Evolutionary conservation across 2,797 vertebrate species (phyloP), one percentile per base, ranked within the genome.

Genomic region (Odontamblyopus rebecca): DNA sequence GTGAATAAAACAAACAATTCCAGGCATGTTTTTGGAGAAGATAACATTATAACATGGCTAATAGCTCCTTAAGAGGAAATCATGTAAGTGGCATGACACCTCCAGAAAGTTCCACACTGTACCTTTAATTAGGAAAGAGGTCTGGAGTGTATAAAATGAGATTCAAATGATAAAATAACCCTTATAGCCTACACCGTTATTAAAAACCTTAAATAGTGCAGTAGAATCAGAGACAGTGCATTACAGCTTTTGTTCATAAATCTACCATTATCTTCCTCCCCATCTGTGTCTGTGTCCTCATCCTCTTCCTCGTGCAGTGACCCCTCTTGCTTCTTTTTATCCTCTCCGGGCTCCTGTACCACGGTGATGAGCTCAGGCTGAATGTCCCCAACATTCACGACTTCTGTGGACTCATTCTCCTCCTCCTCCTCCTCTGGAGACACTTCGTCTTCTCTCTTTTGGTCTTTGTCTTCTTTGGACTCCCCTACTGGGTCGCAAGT

Each of bases 251-350:
- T 13, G 18, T 67, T 51, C 48, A 2, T 50, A 18, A 67, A 53
- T 67, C 89, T 91, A 90, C 87, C 91, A 88, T 90, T 71, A 68
- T 88, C 82, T 84, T 79, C 77, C 68, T 89, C 87, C 82, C 85
- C 88, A 60, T 89, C 89, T 0, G 89, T 91, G 79, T 92, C 90
- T 73, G 90, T 89, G 73, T 91, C 89, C 48, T 83, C 80, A 35
- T 90, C 89, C 61, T 90, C 86, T 5, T 88, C 88, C 54, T 88
- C 86, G 62, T 87, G 83, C 60, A 61, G 82, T 19, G 75, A 59
- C 29, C 35, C 81, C 79, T 78, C 70, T 77, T 7, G 79, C 69
- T 57, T 85, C 62, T 44, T 71, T 83, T 75, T 79, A 71, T 88
- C 85, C 79, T 85, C 80, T 9, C 75, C 79, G 60, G 86, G 79